Evolutionary conservation across 2,797 vertebrate genomes (phyloP).

Genomic region (Epinephelus malabaricus): DNA sequence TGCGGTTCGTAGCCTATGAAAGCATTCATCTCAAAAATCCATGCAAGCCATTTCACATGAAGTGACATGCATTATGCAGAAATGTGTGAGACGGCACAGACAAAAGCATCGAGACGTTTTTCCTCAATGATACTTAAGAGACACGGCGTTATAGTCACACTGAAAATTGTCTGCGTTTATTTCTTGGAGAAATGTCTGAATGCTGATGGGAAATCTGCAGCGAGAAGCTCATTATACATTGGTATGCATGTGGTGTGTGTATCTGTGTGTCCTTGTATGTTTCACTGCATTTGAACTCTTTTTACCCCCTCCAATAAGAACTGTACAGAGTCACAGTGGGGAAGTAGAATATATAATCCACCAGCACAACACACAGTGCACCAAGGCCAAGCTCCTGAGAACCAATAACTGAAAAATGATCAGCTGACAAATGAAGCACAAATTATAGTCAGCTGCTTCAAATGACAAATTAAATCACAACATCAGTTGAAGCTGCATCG

Average conservation of each 20-base stretch:
- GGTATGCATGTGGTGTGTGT: conserved; percentile 1
- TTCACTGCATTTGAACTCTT: conserved; percentile 17
- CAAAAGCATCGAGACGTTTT: conserved; percentile 32
- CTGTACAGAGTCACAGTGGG: conserved; percentile 6
- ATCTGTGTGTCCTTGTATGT: background rate
- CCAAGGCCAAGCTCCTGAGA: conserved; percentile 1
- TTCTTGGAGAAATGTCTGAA: conserved; percentile 44
- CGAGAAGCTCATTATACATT: conserved; percentile 36
- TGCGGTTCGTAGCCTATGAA: background rate
- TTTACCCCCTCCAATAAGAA: conserved; percentile 19
- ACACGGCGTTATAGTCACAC: conserved; percentile 7
- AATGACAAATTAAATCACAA: background rate
- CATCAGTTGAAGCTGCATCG: background rate
- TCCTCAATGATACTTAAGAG: conserved; percentile 40
- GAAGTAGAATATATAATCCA: background rate
- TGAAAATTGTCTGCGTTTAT: conserved; percentile 52
- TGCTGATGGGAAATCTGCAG: conserved; percentile 37
- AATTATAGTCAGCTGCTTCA: background rate
- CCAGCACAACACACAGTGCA: background rate
- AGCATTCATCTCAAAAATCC: conserved; percentile 16
- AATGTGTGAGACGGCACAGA: conserved; percentile 20
- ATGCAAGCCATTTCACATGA: conserved; percentile 12
- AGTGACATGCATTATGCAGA: conserved; percentile 29
- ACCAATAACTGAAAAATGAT: conserved; percentile 5
- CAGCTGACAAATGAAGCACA: too few species aligned